Base-by-base conservation (phyloP, 2,888 invertebrate genomes). In the Drosophila picticornis region DNA sequence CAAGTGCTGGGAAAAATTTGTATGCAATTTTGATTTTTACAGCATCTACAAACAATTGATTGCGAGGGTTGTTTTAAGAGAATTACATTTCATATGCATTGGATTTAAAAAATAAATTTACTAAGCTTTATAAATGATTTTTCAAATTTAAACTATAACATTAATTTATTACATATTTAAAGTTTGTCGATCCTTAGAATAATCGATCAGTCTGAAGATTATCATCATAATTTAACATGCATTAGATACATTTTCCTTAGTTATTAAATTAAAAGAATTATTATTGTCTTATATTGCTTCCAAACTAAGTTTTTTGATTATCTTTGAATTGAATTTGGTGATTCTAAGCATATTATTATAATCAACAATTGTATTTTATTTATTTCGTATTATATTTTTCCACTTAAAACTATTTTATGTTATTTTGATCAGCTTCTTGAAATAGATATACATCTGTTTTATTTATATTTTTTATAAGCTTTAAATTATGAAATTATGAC, bases 151-250 rank as follows among this genome's bases (percentile, higher is more conserved):
- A 19, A 4, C 2, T 40, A 10, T 10, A n/a, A 10, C 4, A n/a
- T 40, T 40, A n/a, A n/a, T 10, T 40, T 40, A n/a, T 40, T n/a
- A 40, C n/a, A n/a, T n/a, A 40, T 40, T 40, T 40, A 40, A n/a
- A 19, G 19, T 40, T 40, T 9, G 16, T 36, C 2, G 16, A 36
- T 36, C 16, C 16, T 36, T 16, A 2, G 6, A 36, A 36, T 16
- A 36, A n/a, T 40, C n/a, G 4, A 40, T 9, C 4, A n/a, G 40
- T 40, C 40, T 40, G 4, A 40, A 13, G 22, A 38, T 19, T 2
- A 16, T 4, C n/a, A 22, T 22, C 1, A 40, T 22, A 0, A 11
- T 22, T 40, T 22, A 11, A 40, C 11, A 11, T 11, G n/a, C 5
- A 22, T 40, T 22, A 40, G 0, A 40, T 2, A n/a, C 5, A 22